Evolutionary conservation across 2,888 invertebrate genomes (phyloP), one percentile per base, ranked within the genome.

Genomic region (Kuschelorhynchus macadamiae): DNA sequence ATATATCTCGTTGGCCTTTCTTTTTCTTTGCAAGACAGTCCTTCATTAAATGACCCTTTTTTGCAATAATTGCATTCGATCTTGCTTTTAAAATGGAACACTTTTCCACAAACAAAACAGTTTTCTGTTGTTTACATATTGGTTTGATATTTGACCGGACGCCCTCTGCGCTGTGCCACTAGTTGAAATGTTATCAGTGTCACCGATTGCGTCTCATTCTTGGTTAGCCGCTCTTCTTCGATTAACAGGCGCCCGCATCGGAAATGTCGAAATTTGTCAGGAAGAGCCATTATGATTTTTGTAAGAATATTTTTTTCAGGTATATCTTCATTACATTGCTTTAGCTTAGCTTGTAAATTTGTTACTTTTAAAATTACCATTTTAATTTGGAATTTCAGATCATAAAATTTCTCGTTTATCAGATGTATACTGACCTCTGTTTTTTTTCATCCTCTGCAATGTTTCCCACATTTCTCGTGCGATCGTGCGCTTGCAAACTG

Each of bases 261-360:
- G 20, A 46, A 46, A 46, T 46, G 20, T 11, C 20, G 17, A 46
- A 20, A 46, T 12, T 57, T 52, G 39, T 71, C 71, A 55, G 70
- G 72, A 17, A 72, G 39, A 8, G 68, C 20, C 71, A 72, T 71
- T 9, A 71, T 25, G 41, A 68, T 55, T 60, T 72, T 72, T 33
- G 71, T 72, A 20, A 72, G 21, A 47, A 47, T 20, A 18, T 20
- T 47, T 47, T 47, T 47, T 25, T 47, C 47, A 7, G 47, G 47
- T 20, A 47, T 65, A 2, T 47, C 1, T 16, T 59, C 47, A 14
- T 36, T 33, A 12, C 3, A 39, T 14, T 39, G 39, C 16, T 49
- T 39, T 12, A 47, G 11, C 16, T 49, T 60, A 11, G 60, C 49
- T 49, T 55, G 39, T 9, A 12, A 72, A 57, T 50, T 71, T 47